Base-by-base conservation (phyloP, 2,113 vertebrate genomes). In the Hemiprocne comata region DNA sequence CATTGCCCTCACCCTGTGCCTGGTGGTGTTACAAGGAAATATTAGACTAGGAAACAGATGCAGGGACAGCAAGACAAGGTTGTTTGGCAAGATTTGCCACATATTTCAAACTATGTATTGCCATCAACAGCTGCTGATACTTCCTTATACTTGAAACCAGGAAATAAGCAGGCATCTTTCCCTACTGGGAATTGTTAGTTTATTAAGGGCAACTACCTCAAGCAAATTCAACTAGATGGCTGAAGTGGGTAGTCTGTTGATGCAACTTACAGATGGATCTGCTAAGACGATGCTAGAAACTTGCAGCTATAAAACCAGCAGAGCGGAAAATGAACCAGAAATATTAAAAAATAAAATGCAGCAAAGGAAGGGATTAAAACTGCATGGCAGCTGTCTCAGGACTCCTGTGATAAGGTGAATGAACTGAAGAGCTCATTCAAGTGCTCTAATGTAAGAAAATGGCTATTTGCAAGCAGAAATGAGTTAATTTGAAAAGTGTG, bases 281-380 rank as follows among this genome's bases (percentile, higher is more conserved):
- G 87, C 58, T 80, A 57, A 95, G 78, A 90, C 3, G 64, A 70
- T 36, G 76, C 69, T 87, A 71, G 82, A 87, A 97, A 92, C 86
- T 91, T 91, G 53, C 65, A 89, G 87, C 87, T 94, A 90, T 96
- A 95, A 96, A 98, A 96, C 69, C 89, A 96, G 58, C 62, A 90
- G 97, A 97, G 95, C 95, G 95, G 95, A 97, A 98, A 98, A 97
- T 74, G 80, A 95, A 97, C 34, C 51, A 84, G 77, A 94, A 96
- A 96, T 60, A 95, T 71, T 70, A 89, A 94, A 92, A 96, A 75
- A 38, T 74, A 57, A 67, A 92, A 74, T n/a, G 50, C 7, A 94
- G 74, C 51, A n/a, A 91, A 95, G 25, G 58, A 95, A 95, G 36
- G 66, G 77, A 94, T 86, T 94, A 77, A 96, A 97, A 95, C 34